Base-by-base conservation (phyloP, 2,797 vertebrate genomes). In the Pseudopleuronectes americanus region DNA sequence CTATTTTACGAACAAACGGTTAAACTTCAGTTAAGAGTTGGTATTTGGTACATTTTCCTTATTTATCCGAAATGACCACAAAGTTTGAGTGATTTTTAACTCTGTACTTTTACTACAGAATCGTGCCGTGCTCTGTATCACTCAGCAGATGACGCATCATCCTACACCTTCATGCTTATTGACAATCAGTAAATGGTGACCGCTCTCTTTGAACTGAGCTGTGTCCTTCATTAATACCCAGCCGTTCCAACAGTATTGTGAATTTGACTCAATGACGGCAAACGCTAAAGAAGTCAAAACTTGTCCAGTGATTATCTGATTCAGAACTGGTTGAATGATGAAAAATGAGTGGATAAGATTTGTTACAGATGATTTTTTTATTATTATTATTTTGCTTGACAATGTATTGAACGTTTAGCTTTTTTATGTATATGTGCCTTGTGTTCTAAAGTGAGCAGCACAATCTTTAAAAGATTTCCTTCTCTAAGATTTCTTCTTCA, bases 171-270 rank as follows among this genome's bases (percentile, higher is more conserved):
- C 52, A 63, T 73, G 90, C 83, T 84, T 85, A 31, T 72, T 85
- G 93, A 94, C 93, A 93, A 94, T 94, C 93, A 86, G 71, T 83
- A 52, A 65, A 74, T 43, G 12, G 23, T 47, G 57, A 59, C 71
- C 13, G 28, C 54, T 87, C 64, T 77, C 64, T 77, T 54, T 63
- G 53, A 28, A 58, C 28, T 22, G 72, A 84, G 58, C 65, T 9
- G 62, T 80, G 81, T 64, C 53, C 70, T 81, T 19, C 2, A 36
- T 62, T 63, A 38, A 54, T 57, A 63, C 77, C 61, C 75, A 87
- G 75, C 71, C 36, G 22, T 62, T 83, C 49, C 60, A 65, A 41
- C 81, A 85, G 89, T 84, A 76, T 91, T 90, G 64, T 73, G 55
- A 73, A 47, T 73, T 73, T 45, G 60, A 67, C 64, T 53, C 38